These are phyloP conservation scores for Caenorhabditis sp. DNA, from an alignment of 2,888 invertebrate species.

Conservation along the genomic window DNA sequence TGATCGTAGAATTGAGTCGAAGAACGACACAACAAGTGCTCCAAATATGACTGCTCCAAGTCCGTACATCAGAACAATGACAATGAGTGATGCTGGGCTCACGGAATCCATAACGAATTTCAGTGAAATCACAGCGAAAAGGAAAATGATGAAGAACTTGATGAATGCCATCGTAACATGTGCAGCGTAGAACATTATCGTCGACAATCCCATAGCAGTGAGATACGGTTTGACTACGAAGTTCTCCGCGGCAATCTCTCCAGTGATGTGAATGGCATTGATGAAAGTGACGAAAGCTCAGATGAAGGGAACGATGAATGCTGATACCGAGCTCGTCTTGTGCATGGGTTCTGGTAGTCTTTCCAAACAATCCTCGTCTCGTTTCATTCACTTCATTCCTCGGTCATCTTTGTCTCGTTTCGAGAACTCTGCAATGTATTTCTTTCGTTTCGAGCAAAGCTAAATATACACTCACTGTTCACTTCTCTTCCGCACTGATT, in stretches of 20 bases:
- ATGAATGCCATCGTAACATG: constrained; percentile 77
- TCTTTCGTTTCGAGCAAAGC: too few relatives aligned
- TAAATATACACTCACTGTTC: too few relatives aligned
- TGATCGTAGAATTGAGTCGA: constrained; percentile 68
- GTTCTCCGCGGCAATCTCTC: constrained; percentile 80
- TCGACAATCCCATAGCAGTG: constrained; percentile 80
- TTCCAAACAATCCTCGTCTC: too few relatives aligned
- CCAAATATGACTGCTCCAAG: constrained; percentile 68
- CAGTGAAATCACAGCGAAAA: constrained; percentile 69
- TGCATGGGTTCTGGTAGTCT: constrained; percentile 67
- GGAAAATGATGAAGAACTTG: constrained; percentile 76
- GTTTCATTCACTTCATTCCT: too few relatives aligned
- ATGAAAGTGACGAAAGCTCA: constrained; percentile 76
- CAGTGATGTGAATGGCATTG: constrained; percentile 77
- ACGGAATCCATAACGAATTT: constrained; percentile 66
- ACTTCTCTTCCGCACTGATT: too few relatives aligned
- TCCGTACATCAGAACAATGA: constrained; percentile 70
- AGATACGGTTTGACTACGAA: constrained; percentile 78
- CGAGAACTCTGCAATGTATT: too few relatives aligned
- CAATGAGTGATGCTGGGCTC: constrained; percentile 58
- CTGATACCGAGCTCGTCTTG: constrained; percentile 44
- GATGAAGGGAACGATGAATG: constrained; percentile 71
- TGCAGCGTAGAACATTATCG: constrained; percentile 78
- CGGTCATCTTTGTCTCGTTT: too few relatives aligned
- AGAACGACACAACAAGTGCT: constrained; percentile 68